These are phyloP conservation scores for Lethrus apterus DNA, from an alignment of 1,140 invertebrate species.

Conservation along the genomic window DNA sequence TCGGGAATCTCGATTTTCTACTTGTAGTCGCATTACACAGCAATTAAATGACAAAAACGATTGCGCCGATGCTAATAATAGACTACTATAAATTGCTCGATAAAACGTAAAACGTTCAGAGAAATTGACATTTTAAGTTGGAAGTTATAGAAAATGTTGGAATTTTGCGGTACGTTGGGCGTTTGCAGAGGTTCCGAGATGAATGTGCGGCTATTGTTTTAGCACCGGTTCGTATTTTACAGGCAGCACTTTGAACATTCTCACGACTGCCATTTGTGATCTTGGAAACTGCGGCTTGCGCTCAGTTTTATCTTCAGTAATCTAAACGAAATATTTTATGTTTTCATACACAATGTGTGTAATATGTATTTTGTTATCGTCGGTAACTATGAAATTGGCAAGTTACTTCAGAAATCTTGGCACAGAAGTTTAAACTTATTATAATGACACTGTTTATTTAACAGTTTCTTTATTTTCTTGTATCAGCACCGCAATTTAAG, in stretches of 20 bases:
- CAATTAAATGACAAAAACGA: neutral
- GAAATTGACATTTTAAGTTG: slow-evolving; percentile 1
- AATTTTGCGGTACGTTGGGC: neutral
- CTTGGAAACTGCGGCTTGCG: neutral
- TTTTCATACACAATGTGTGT: no score
- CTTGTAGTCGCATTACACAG: no score
- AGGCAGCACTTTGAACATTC: neutral
- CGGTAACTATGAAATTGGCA: no score
- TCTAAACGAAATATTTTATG: neutral
- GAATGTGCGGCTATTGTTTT: slow-evolving; percentile 4
- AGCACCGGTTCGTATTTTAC: slow-evolving; percentile 3
- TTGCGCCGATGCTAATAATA: neutral
- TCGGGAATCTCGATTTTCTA: no score
- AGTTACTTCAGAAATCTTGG: no score
- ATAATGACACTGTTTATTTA: no score
- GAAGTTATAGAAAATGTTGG: neutral
- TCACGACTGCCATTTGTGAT: slow-evolving; percentile 3
- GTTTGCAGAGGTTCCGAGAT: no score
- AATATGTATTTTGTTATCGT: no score
- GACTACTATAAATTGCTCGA: neutral
- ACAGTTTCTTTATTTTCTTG: no score
- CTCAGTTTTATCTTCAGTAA: neutral
- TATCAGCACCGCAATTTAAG: no score
- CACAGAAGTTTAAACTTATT: no score
- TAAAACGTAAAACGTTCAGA: neutral